These are phyloP conservation scores for Calyptomena viridis DNA, from an alignment of 2,113 vertebrate species.

Conservation along the genomic window DNA sequence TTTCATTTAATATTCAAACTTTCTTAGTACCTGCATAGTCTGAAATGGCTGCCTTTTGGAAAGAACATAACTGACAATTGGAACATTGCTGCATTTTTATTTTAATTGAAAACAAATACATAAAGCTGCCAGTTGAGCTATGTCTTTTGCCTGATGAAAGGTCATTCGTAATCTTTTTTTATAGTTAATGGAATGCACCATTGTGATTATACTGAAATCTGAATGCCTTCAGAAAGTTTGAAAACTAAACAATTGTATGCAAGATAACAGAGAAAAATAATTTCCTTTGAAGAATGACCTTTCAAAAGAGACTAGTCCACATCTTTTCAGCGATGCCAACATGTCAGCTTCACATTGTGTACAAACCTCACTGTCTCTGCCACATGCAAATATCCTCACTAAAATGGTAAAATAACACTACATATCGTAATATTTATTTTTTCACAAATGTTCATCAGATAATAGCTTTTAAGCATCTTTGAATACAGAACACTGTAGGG, in stretches of 20 bases:
- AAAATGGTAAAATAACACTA: background rate
- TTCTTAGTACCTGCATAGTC: background rate
- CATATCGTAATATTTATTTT: constrained; percentile 3
- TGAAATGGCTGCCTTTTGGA: background rate
- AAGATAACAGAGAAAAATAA: constrained; percentile 61
- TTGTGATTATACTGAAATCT: constrained; percentile 54
- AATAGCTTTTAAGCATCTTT: constrained; percentile 19
- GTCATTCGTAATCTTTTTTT: constrained; percentile 63
- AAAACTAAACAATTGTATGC: constrained; percentile 58
- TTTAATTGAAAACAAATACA: constrained; percentile 58
- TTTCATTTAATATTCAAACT: background rate
- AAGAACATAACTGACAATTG: background rate
- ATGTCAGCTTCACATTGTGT: constrained; percentile 52
- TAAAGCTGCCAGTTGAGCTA: constrained; percentile 19
- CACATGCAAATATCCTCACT: constrained; percentile 36
- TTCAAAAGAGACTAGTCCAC: constrained; percentile 59
- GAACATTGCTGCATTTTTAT: background rate
- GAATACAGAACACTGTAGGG: background rate
- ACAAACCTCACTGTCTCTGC: constrained; percentile 34
- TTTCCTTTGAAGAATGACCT: constrained; percentile 63
- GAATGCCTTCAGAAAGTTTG: constrained; percentile 62
- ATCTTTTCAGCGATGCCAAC: constrained; percentile 47
- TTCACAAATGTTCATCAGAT: constrained; percentile 59
- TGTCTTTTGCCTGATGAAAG: constrained; percentile 63
- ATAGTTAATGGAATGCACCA: constrained; percentile 51